Evolutionary conservation across 2,888 invertebrate genomes (phyloP), one percentile per base, ranked within the genome.

Genomic region (Chelonus formosanus): DNA sequence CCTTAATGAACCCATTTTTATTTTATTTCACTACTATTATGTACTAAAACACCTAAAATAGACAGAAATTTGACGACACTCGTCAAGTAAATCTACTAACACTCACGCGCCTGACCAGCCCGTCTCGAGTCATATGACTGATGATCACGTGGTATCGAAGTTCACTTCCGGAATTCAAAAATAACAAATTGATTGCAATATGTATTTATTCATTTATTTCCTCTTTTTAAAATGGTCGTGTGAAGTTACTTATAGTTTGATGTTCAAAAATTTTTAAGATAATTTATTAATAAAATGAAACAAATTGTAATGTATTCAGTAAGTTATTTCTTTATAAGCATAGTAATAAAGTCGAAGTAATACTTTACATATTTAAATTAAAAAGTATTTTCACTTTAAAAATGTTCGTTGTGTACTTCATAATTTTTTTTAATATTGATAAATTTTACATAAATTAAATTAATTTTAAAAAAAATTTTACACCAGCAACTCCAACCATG

Each of bases 401-500:
- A 47, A 35, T 32, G 43, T 6, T 35, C 31, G 45, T 20, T 20
- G 20, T 20, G 1, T 2, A 20, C 2, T 20, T 20, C 20, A 20
- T 20, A 1, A 20, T 20, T 20, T 20, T 20, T 20, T 20, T 20
- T 20, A 20, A 20, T 20, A 20, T 20, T 20, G 20, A 20, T 20
- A 20, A 20, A 20, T 20, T 20, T 20, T 20, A 20, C 2, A 1
- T 20, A 20, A 20, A 20, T 20, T 20, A 20, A 20, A 20, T 20
- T 20, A 20, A 20, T 2, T 2, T 20, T 1, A 20, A 20, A 20
- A 20, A 20, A 20, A 20, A 20, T 20, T 20, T 1, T 20, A 2
- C 65, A n/a, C 55, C 36, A 91, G 91, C 92, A 93, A 92, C 88
- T 93, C 67, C 92, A 93, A 87, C 91, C 92, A 87, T 91, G 91